These are phyloP conservation scores for Zoanthus gigantus DNA, from an alignment of 92 coral and sea anemone genomes.

Conservation along the genomic window DNA sequence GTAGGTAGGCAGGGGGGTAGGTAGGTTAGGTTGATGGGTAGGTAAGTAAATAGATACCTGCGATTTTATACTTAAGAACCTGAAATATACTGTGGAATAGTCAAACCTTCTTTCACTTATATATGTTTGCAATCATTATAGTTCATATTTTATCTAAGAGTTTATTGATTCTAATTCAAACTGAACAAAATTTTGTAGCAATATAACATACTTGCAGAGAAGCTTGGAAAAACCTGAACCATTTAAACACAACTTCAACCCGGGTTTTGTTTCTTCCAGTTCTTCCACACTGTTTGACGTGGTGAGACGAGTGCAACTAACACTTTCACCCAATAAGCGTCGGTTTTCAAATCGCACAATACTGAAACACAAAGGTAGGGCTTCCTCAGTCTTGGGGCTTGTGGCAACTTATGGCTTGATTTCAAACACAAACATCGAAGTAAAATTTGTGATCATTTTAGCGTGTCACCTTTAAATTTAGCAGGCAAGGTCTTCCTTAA, in stretches of 20 bases:
- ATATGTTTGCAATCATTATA: neutral
- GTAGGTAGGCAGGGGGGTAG: no score
- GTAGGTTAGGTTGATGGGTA: no score
- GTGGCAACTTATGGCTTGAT: neutral
- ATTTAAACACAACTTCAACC: conserved; percentile 5
- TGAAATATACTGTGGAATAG: no score
- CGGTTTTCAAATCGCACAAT: conserved; percentile 4
- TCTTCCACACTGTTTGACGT: neutral
- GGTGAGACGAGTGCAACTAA: neutral
- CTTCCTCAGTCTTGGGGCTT: neutral
- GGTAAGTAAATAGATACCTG: no score
- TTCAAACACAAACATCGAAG: neutral
- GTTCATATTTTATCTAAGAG: no score
- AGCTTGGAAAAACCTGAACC: neutral
- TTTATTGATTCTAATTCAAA: neutral
- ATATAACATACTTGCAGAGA: neutral
- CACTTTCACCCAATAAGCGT: conserved; percentile 12
- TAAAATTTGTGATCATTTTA: no score
- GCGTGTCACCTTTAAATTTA: no score
- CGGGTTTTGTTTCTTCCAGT: neutral
- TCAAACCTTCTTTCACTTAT: no score
- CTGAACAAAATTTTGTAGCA: neutral
- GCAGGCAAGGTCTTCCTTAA: no score
- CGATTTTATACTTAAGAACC: no score
- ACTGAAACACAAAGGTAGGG: neutral